phyloP scores from a whole-genome alignment of 2,113 vertebrate genomes.

The Planiliza haematocheilus region DNA sequence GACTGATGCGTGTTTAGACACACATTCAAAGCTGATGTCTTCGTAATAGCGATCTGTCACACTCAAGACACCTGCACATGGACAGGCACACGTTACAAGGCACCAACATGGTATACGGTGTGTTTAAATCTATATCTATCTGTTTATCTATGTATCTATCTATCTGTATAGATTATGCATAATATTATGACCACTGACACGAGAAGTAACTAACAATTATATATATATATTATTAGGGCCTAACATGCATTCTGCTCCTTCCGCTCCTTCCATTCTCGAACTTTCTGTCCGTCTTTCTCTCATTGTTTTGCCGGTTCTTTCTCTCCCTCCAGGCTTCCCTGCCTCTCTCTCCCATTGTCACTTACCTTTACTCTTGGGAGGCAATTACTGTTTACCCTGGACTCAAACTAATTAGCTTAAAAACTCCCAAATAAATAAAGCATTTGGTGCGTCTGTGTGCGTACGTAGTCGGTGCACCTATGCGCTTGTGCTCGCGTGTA shows the following conservation, averaged over 20 bases:
- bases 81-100: neutral
- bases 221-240: too few relatives aligned
- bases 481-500: slow-evolving; percentile 49
- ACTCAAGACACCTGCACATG: slow-evolving; percentile 11
- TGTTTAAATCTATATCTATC: too few relatives aligned
- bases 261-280: slow-evolving; percentile 37
- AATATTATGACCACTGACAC: too few relatives aligned
- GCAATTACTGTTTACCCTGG: slow-evolving; percentile 85
- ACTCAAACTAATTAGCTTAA: slow-evolving; percentile 84
- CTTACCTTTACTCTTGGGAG: slow-evolving; percentile 79
- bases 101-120: too few relatives aligned
- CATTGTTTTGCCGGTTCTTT: slow-evolving; percentile 16
- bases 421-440: slow-evolving; percentile 85
- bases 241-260: slow-evolving; percentile 19
- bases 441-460: slow-evolving; percentile 52
- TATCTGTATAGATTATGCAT: too few relatives aligned
- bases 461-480: slow-evolving; percentile 35
- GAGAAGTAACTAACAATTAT: too few relatives aligned
- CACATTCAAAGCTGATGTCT: slow-evolving; percentile 21
- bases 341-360: slow-evolving; percentile 68
- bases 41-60: slow-evolving; percentile 27
- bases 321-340: slow-evolving; percentile 46
- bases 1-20: neutral
- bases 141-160: too few relatives aligned
- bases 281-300: slow-evolving; percentile 46